Percentiles rank a stretch among this genome's conserved stretches.
Conservation (phyloP, 2,113 vertebrate genomes). For the human region DNA sequence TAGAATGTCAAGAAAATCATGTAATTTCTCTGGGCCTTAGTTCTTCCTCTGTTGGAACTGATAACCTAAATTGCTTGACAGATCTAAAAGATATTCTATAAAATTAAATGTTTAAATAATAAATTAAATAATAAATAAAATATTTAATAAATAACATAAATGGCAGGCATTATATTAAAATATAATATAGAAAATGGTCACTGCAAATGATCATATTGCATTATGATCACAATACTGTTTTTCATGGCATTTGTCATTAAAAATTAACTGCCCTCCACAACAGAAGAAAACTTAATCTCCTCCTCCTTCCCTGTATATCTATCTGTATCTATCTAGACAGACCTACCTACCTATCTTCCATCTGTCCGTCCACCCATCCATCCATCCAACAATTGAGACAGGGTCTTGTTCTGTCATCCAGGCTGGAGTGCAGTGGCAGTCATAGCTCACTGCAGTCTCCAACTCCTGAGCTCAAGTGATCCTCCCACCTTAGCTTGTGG, state of each 20-base stretch:
- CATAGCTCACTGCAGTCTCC: not conserved
- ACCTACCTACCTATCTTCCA: too few species aligned
- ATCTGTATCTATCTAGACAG: too few species aligned
- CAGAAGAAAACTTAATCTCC: conserved; percentile 18
- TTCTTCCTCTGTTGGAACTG: not conserved
- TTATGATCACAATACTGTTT: too few species aligned
- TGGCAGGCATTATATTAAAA: too few species aligned
- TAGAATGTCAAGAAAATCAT: not conserved
- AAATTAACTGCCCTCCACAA: not conserved
- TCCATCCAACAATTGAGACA: not conserved
- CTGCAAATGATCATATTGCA: too few species aligned
- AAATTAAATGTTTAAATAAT: not conserved
- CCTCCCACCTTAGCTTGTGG: too few species aligned
- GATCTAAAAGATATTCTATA: not conserved
- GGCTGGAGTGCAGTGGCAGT: not conserved
- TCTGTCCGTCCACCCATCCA: too few species aligned
- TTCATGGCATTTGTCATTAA: not conserved
- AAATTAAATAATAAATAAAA: too few species aligned
- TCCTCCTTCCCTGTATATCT: not conserved
- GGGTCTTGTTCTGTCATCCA: not conserved
- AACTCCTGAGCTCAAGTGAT: not conserved
- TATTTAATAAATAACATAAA: too few species aligned
- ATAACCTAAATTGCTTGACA: not conserved
- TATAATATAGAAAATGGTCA: too few species aligned
- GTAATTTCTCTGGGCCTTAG: not conserved